Base-by-base conservation (phyloP, 2,888 invertebrate genomes). In the Phortica magna region DNA sequence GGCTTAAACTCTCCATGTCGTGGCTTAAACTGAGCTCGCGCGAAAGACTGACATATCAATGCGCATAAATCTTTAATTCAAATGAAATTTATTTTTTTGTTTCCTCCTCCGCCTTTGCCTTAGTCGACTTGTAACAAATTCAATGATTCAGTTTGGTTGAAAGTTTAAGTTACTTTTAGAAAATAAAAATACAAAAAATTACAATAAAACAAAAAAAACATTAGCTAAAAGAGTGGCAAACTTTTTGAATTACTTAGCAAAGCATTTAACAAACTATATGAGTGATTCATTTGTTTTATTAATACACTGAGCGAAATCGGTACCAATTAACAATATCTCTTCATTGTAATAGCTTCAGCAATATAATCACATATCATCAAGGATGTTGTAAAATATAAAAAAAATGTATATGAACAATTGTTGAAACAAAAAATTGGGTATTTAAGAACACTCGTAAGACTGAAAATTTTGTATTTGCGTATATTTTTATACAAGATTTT, bases 41-140 rank as follows among this genome's bases (percentile, higher is more conserved):
- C 59, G 39, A 73, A 59, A 48, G 78, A 78, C 83, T 82, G 83
- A 83, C 83, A 80, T 83, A 83, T 83, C 83, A 78, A 67, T 74
- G 71, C 65, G 79, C 57, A 82, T 80, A 80, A 78, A 83, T 83
- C 82, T 79, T 75, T 81, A 76, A 75, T 78, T 77, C 77, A 80
- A 77, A 78, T 76, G 55, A 81, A 80, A 81, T 77, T 78, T 82
- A 82, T 77, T 81, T 61, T 9, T 12, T 61, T 42, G 41, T 70
- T 57, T 75, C 64, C 74, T 76, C 73, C 1, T 70, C 43, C 19
- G 10, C 12, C 19, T 7, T 22, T 79, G 79, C 1, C 74, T 73
- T 12, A 39, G 41, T 31, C 14, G 19, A 68, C 9, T 65, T 65
- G 65, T 68, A 68, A 48, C 65, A 68, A 68, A 39, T 68, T 68